These are phyloP conservation scores for Bradypodion ventrale DNA, from an alignment of 2,797 vertebrate genomes.

Conservation along the genomic window DNA sequence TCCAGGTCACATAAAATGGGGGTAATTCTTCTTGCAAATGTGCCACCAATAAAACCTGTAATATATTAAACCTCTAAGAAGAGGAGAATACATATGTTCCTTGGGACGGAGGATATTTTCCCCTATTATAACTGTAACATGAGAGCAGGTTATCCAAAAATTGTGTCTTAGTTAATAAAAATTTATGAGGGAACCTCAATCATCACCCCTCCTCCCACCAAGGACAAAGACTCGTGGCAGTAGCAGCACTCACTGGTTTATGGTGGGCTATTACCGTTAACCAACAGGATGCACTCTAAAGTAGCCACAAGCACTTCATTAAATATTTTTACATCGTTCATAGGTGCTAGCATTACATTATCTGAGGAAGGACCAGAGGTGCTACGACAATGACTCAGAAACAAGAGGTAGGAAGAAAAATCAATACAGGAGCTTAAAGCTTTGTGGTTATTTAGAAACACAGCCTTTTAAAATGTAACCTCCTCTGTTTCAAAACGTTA, in stretches of 20 bases:
- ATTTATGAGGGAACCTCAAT: constrained; percentile 60
- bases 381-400: constrained; percentile 21
- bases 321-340: constrained; percentile 60
- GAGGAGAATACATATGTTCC: constrained; percentile 46
- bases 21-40: constrained; percentile 38
- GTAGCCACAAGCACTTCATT: constrained; percentile 58
- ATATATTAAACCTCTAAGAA: constrained; percentile 58
- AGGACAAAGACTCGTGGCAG: constrained; percentile 48
- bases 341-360: constrained; percentile 58
- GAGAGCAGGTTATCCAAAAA: constrained; percentile 57
- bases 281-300: constrained; percentile 66
- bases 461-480: constrained; percentile 21
- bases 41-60: constrained; percentile 39
- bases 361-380: constrained; percentile 54
- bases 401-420: constrained; percentile 38
- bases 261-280: constrained; percentile 68
- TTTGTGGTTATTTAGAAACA: constrained; percentile 43
- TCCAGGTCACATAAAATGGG: no score
- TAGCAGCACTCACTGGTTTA: constrained; percentile 59
- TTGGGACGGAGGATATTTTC: constrained; percentile 60
- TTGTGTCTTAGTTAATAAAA: constrained; percentile 62
- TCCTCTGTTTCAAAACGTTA: constrained; percentile 24
- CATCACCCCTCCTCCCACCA: constrained; percentile 19
- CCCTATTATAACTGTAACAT: constrained; percentile 59
- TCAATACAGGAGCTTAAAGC: constrained; percentile 20